These are phyloP conservation scores for Ramphastos sulfuratus DNA, from an alignment of 2,113 vertebrate genomes.

Conservation along the genomic window DNA sequence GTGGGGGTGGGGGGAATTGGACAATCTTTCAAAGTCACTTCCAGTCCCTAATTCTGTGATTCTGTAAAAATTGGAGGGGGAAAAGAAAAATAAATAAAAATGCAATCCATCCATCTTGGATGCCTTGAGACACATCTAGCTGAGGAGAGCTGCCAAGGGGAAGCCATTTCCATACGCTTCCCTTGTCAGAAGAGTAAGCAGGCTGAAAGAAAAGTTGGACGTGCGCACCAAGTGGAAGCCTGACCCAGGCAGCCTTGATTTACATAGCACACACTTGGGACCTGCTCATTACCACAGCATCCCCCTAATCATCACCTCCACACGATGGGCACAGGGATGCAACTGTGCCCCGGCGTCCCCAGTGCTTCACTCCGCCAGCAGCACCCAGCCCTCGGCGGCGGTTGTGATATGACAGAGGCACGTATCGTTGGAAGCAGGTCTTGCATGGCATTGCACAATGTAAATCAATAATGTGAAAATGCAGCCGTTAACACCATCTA, in stretches of 20 bases:
- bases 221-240: not conserved
- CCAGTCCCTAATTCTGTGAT: too few relatives aligned
- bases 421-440: conserved; percentile 26
- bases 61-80: not conserved
- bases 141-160: not conserved
- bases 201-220: conserved; percentile 43
- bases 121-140: not conserved
- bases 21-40: too few relatives aligned
- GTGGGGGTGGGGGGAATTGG: too few relatives aligned
- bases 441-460: conserved; percentile 52
- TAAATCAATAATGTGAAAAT: conserved; percentile 59
- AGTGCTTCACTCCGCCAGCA: not conserved
- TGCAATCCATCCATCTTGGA: not conserved
- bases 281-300: conserved; percentile 58
- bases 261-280: conserved; percentile 46
- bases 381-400: conserved; percentile 11
- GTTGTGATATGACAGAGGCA: conserved; percentile 51
- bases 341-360: not conserved
- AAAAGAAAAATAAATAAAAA: not conserved
- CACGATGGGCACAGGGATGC: not conserved
- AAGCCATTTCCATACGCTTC: not conserved
- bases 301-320: conserved; percentile 60
- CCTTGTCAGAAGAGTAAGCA: conserved; percentile 51
- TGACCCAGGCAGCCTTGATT: conserved; percentile 47
- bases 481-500: conserved; percentile 63